Evolutionary conservation across 2,113 vertebrate species (phyloP).

Genomic region (Polypterus senegalus): DNA sequence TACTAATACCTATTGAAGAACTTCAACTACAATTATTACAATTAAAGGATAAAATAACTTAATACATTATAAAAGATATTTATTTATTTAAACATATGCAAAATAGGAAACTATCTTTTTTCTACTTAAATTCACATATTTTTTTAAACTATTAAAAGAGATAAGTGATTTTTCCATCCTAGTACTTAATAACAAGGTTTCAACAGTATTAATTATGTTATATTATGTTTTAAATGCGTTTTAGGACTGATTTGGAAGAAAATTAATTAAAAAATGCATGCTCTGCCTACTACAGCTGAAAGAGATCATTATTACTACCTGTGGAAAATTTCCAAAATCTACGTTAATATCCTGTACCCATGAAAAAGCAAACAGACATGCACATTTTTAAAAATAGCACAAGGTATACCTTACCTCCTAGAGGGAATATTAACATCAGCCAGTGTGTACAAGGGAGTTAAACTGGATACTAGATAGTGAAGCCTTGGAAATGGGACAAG

Average conservation of each 20-base stretch:
- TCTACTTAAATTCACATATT: background rate
- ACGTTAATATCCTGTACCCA: conserved; percentile 9
- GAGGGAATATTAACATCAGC: conserved; percentile 70
- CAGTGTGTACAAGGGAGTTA: conserved; percentile 81
- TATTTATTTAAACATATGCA: too few species aligned
- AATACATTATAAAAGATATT: too few species aligned
- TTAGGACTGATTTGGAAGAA: background rate
- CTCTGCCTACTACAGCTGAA: background rate
- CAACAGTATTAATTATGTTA: too few species aligned
- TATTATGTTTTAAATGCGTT: background rate
- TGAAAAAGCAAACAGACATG: conserved; percentile 12
- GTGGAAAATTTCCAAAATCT: background rate
- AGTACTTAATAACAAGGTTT: too few species aligned
- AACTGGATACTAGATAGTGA: conserved; percentile 87
- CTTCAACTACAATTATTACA: too few species aligned
- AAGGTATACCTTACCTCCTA: conserved; percentile 56
- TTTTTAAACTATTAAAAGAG: background rate
- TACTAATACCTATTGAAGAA: too few species aligned
- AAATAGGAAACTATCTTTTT: too few species aligned
- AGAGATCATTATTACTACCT: conserved; percentile 1
- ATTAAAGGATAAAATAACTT: too few species aligned
- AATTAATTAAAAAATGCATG: background rate
- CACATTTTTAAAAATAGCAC: conserved; percentile 11
- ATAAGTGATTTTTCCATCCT: too few species aligned
- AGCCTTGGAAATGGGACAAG: conserved; percentile 88